These are phyloP conservation scores for Alviniconcha marisindica DNA, from an alignment of 1,140 invertebrate species.

Conservation along the genomic window DNA sequence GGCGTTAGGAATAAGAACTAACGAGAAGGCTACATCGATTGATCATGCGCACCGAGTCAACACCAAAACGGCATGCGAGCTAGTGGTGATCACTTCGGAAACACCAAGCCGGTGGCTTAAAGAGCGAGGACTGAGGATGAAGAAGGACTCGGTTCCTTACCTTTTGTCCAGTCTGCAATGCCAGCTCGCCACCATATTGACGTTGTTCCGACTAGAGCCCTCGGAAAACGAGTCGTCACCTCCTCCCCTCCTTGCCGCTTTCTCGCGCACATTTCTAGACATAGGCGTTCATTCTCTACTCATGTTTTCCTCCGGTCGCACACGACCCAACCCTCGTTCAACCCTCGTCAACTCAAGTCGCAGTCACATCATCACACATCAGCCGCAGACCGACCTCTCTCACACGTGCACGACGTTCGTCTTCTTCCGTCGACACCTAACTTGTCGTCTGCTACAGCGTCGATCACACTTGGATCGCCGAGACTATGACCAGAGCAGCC, in stretches of 20 bases:
- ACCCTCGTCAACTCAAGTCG: too few relatives aligned
- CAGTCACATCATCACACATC: neutral
- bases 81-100: too few relatives aligned
- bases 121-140: neutral
- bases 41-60: neutral
- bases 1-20: neutral
- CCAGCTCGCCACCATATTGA: constrained; percentile 36
- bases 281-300: constrained; percentile 29
- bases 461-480: neutral
- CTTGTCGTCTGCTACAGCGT: neutral
- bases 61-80: too few relatives aligned
- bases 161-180: constrained; percentile 36
- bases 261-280: constrained; percentile 37
- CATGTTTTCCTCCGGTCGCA: neutral
- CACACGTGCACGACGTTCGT: neutral
- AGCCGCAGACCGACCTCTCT: neutral
- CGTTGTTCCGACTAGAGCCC: neutral
- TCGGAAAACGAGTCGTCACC: neutral
- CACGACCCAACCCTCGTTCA: too few relatives aligned
- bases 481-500: too few relatives aligned
- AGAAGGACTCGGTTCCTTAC: neutral
- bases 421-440: neutral
- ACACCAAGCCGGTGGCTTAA: neutral
- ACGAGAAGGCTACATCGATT: too few relatives aligned
- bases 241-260: constrained; percentile 15